Base-by-base conservation (phyloP, 2,797 vertebrate genomes). In the Heteromormyrus szaboi region DNA sequence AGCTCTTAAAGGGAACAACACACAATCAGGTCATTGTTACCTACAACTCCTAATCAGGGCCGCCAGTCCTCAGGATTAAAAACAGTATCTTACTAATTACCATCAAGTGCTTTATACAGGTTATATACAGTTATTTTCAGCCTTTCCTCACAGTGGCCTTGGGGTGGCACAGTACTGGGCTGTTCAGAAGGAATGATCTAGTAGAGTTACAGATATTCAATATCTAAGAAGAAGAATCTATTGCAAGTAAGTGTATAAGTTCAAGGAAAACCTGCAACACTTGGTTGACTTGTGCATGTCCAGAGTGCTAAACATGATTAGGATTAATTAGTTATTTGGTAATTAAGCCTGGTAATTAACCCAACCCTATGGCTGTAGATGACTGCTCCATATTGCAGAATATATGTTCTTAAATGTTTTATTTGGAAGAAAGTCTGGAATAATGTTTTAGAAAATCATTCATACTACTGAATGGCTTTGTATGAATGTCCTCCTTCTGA, bases 1-100 rank as follows among this genome's bases (percentile, higher is more conserved):
- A 88, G 97, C 96, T 89, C 98, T 99, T 94, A 41, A 93, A 51
- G 93, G 90, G 3, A 91, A 5, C 56, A 79, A 65, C 81, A 50
- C 44, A 62, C 2, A 48, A 56, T n/a, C 62, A 9, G 3, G 33
- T 48, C 46, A 85, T 84, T 50, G 7, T 79, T 44, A 44, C 76
- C 14, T 8, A n/a, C 2, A 46, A 81, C 41, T 81, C 4, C 19
- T 81, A 81, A 19, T 46, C 1, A n/a, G 37, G 37, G 19, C 76
- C 2, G 41, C 37, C 5, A n/a, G 76, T 22, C 76, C 0, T 2
- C 37, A 81, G 37, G 41, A 46, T 81, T 81, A 46, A 79, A 79
- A 46, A 19, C 76, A 81, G 5, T 41, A 81, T 37, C 33, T 72
- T 44, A 81, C 41, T 81, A 17, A 81, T 81, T 81, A n/a, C 17